phyloP scores from a whole-genome alignment of 2,888 invertebrate genomes.

The Meghimatium bilineatum region DNA sequence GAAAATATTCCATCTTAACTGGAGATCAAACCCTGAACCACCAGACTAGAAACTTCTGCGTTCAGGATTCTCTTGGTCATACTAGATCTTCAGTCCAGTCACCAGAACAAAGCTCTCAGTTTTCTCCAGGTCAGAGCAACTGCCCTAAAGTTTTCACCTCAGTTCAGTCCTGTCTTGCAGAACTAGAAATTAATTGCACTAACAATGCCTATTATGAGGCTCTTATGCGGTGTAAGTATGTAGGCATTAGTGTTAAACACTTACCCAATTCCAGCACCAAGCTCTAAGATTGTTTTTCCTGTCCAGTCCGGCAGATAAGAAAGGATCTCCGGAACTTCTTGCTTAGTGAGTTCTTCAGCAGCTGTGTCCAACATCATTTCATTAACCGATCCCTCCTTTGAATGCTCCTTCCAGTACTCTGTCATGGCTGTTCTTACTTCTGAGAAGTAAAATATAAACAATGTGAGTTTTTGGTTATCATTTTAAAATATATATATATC shows the following conservation, averaged over 20 bases:
- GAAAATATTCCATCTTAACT: no score
- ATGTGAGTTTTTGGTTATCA: neutral
- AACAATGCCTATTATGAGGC: no score
- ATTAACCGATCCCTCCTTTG: conserved; percentile 71
- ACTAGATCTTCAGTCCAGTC: no score
- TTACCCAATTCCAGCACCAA: conserved; percentile 80
- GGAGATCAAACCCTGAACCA: no score
- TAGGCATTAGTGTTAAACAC: neutral
- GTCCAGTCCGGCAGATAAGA: conserved; percentile 77
- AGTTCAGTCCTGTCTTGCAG: no score
- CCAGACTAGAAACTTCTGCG: no score
- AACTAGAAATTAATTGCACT: no score
- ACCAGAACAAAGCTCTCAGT: no score
- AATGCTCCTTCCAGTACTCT: conserved; percentile 71
- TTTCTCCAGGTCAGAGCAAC: no score
- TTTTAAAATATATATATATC: neutral
- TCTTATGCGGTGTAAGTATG: no score
- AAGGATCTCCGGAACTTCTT: conserved; percentile 78
- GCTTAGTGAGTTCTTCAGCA: conserved; percentile 75
- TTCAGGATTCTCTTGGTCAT: no score
- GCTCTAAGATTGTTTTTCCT: conserved; percentile 78
- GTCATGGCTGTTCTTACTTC: conserved; percentile 63
- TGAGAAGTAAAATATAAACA: conserved; percentile 15
- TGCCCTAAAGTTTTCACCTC: no score
- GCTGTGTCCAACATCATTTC: conserved; percentile 79